Evolutionary conservation across 2,797 vertebrate genomes (phyloP).

Genomic region (Poecilia velifera): DNA sequence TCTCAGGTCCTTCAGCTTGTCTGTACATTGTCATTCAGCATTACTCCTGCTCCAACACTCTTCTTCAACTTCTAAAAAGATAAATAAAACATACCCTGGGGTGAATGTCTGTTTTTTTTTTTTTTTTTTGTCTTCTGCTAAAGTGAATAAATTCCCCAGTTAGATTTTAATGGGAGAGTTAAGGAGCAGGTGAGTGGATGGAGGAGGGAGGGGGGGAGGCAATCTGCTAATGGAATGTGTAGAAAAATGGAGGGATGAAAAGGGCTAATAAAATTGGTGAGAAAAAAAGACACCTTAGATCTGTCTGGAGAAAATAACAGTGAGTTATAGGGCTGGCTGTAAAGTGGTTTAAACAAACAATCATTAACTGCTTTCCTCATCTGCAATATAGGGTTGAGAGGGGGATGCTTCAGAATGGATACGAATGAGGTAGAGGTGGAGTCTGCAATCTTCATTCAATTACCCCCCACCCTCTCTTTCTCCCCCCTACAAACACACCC

Average conservation of each 20-base stretch:
- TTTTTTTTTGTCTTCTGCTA: slow-evolving; percentile 47
- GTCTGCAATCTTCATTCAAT: slow-evolving; percentile 78
- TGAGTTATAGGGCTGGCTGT: slow-evolving; percentile 51
- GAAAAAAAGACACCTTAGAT: slow-evolving; percentile 27
- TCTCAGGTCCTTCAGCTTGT: slow-evolving; percentile 59
- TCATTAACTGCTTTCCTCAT: slow-evolving; percentile 75
- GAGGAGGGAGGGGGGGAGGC: slow-evolving; percentile 48
- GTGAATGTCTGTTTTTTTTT: slow-evolving; percentile 64
- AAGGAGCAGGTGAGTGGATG: slow-evolving; percentile 42
- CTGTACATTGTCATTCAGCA: slow-evolving; percentile 49
- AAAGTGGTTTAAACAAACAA: slow-evolving; percentile 72
- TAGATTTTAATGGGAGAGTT: slow-evolving; percentile 67
- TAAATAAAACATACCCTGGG: slow-evolving; percentile 43
- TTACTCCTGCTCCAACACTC: slow-evolving; percentile 34
- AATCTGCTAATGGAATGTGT: slow-evolving; percentile 83
- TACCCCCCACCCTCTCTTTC: slow-evolving; percentile 45
- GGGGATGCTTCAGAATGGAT: slow-evolving; percentile 19
- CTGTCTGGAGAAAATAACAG: slow-evolving; percentile 49
- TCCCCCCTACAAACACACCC: background rate
- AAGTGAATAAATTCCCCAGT: slow-evolving; percentile 68
- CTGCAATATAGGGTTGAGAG: slow-evolving; percentile 53
- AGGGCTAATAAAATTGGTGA: slow-evolving; percentile 33
- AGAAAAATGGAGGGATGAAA: slow-evolving; percentile 62
- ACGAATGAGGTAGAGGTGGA: slow-evolving; percentile 29
- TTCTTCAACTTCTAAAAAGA: slow-evolving; percentile 45